Percentiles rank a stretch among this genome's conserved stretches.
These are phyloP conservation scores for Drosophila watanabei DNA, from an alignment of 1,140 invertebrate species.

Conservation along the genomic window DNA sequence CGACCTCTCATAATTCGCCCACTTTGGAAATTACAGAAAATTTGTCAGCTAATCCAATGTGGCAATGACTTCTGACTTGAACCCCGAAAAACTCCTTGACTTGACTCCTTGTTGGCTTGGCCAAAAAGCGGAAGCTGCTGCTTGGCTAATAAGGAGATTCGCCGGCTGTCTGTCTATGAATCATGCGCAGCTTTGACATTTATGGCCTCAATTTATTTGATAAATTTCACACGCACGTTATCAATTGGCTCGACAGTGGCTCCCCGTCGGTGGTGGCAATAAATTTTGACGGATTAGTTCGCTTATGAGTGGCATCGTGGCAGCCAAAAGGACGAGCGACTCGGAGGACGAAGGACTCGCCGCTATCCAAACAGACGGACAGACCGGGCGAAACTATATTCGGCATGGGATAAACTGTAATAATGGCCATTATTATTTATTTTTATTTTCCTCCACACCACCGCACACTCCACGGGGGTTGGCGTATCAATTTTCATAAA, in stretches of 20 bases:
- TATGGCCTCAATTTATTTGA: slow-evolving; percentile 84
- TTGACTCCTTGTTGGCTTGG: slow-evolving; percentile 35
- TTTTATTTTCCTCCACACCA: slow-evolving; percentile 60
- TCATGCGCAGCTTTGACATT: slow-evolving; percentile 80
- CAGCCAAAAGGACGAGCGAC: slow-evolving; percentile 42
- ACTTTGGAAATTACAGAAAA: slow-evolving; percentile 40
- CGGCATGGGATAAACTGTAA: slow-evolving; percentile 74
- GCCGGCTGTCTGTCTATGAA: slow-evolving; percentile 60
- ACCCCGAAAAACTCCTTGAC: slow-evolving; percentile 27
- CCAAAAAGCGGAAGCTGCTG: slow-evolving; percentile 61
- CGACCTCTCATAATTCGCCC: slow-evolving; percentile 4
- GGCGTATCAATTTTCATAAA: slow-evolving; percentile 82
- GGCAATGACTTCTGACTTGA: slow-evolving; percentile 44
- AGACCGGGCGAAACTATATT: slow-evolving; percentile 67
- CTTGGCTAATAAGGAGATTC: slow-evolving; percentile 59
- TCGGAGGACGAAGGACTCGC: slow-evolving; percentile 6
- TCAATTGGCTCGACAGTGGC: slow-evolving; percentile 69
- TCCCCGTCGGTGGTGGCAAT: slow-evolving; percentile 64
- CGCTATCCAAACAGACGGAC: slow-evolving; percentile 25
- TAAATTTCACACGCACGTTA: slow-evolving; percentile 84
- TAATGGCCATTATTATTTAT: slow-evolving; percentile 83
- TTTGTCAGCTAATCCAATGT: slow-evolving; percentile 62
- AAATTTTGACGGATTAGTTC: slow-evolving; percentile 84
- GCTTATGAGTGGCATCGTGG: slow-evolving; percentile 73
- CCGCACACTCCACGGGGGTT: slow-evolving; percentile 27